Percentiles rank a stretch among this genome's conserved stretches.
Conservation (phyloP, 2,797 vertebrate species). For the Heterohyrax brucei region DNA sequence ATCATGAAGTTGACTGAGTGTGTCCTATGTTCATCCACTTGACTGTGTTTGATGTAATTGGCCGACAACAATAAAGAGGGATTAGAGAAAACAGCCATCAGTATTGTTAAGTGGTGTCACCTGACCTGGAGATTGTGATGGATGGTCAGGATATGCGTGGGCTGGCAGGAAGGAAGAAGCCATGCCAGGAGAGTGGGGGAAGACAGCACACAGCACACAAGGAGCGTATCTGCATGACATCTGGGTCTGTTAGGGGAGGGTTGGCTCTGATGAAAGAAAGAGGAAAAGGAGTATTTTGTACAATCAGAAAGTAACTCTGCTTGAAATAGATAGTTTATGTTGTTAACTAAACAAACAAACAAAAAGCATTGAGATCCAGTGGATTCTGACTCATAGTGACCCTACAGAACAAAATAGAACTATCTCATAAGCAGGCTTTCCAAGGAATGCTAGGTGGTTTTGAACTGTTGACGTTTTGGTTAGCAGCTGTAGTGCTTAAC, state of each 20-base stretch:
- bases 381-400: too few species aligned
- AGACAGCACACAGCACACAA: background rate
- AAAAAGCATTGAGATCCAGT: too few species aligned
- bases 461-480: too few species aligned
- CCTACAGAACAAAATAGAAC: too few species aligned
- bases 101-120: slow-evolving; percentile 48
- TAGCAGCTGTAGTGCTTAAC: too few species aligned
- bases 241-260: background rate
- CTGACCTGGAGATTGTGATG: background rate
- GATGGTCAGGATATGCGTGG: background rate
- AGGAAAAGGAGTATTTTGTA: background rate
- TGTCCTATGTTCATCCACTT: slow-evolving; percentile 72
- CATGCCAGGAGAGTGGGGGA: background rate
- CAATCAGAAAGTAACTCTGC: background rate
- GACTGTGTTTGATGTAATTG: slow-evolving; percentile 63
- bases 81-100: slow-evolving; percentile 5
- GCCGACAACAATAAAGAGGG: slow-evolving; percentile 61
- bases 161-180: background rate
- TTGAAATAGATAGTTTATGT: background rate
- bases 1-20: slow-evolving; percentile 78
- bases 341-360: background rate
- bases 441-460: too few species aligned
- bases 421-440: too few species aligned
- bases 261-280: background rate
- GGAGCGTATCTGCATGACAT: background rate